Percentiles rank a stretch among this genome's conserved stretches.
Conservation (phyloP, 2,888 invertebrate genomes). For the Aleiodes testaceus region DNA sequence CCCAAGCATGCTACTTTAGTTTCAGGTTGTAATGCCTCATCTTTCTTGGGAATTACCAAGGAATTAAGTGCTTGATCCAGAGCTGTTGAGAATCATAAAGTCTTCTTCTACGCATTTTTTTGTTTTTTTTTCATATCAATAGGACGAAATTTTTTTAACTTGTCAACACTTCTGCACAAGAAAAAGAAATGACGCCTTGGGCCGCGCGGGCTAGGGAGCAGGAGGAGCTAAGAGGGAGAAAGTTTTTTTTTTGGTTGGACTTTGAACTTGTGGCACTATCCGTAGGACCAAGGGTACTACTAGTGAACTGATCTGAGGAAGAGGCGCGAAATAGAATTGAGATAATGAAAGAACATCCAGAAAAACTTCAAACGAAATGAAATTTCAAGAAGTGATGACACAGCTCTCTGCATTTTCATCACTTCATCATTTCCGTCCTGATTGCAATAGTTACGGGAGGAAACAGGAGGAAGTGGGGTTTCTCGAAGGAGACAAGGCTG, state of each 20-base stretch:
- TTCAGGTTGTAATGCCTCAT: too few relatives aligned
- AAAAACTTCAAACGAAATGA: constrained; percentile 26
- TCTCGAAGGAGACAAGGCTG: not conserved
- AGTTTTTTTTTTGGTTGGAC: constrained; percentile 9
- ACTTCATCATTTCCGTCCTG: constrained; percentile 38
- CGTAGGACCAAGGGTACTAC: not conserved
- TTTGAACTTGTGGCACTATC: constrained; percentile 14
- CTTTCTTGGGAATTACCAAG: too few relatives aligned
- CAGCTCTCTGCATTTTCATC: constrained; percentile 11
- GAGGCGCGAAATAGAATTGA: constrained; percentile 47
- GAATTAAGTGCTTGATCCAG: not conserved
- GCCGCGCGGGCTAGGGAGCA: not conserved
- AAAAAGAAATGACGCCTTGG: constrained; percentile 11
- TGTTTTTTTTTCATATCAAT: too few relatives aligned
- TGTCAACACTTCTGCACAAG: constrained; percentile 12
- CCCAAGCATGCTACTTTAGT: constrained; percentile 32
- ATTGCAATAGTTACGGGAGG: constrained; percentile 22
- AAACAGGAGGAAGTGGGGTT: constrained; percentile 2
- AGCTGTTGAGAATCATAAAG: not conserved
- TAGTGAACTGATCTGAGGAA: constrained; percentile 42
- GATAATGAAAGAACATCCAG: not conserved
- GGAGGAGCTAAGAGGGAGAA: constrained; percentile 4
- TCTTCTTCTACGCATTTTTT: constrained; percentile 9
- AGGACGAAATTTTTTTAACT: not conserved
- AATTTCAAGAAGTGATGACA: constrained; percentile 20